phyloP scores from a whole-genome alignment of 2,888 invertebrate species.

The Epistrophella euchroma region DNA sequence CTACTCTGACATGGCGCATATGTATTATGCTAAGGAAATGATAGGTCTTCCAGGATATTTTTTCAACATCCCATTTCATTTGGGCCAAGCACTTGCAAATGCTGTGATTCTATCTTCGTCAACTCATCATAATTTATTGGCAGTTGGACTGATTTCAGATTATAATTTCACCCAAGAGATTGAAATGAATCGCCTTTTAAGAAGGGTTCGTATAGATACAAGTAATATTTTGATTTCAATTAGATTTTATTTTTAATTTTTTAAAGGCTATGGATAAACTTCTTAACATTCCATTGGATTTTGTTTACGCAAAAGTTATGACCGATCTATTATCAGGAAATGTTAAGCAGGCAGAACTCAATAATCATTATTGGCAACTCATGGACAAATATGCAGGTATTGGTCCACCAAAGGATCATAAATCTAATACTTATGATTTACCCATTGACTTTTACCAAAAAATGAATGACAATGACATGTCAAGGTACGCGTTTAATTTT shows the following conservation, averaged over 20 bases:
- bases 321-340: slow-evolving; percentile 88
- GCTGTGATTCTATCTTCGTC: slow-evolving; percentile 42
- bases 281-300: neutral
- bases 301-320: slow-evolving; percentile 84
- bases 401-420: slow-evolving; percentile 86
- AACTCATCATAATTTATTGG: slow-evolving; percentile 13
- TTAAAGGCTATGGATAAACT: slow-evolving; percentile 18
- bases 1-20: slow-evolving; percentile 18
- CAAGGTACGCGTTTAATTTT: neutral
- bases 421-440: neutral
- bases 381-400: slow-evolving; percentile 87
- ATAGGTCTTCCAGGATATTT: slow-evolving; percentile 27
- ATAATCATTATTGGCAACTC: slow-evolving; percentile 88
- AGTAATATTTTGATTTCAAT: neutral
- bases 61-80: neutral
- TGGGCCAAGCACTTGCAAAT: slow-evolving; percentile 18
- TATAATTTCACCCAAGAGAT: neutral
- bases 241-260: too few relatives aligned
- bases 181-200: slow-evolving; percentile 29
- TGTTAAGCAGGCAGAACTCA: slow-evolving; percentile 86
- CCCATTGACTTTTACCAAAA: neutral
- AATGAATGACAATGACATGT: slow-evolving; percentile 1
- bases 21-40: slow-evolving; percentile 48
- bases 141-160: neutral
- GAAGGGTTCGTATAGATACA: slow-evolving; percentile 18